Evolutionary conservation across 2,888 invertebrate genomes (phyloP).

Genomic region (Ectemnius lituratus): DNA sequence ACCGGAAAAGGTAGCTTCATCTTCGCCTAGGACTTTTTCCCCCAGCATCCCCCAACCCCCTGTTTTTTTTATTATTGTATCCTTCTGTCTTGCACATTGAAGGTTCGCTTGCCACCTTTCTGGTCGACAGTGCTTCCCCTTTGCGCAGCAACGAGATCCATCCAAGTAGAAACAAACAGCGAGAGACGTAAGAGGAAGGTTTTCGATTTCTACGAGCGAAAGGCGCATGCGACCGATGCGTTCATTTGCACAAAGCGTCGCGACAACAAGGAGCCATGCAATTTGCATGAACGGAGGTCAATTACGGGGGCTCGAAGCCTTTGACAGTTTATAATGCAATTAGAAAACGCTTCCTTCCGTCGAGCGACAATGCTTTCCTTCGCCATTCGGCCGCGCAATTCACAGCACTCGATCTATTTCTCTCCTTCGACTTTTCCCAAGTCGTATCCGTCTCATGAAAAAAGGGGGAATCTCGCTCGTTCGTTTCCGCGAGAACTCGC

Average conservation of each 20-base stretch:
- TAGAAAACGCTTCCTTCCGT: slow-evolving; percentile 49
- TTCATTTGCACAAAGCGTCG: slow-evolving; percentile 53
- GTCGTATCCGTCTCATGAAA: neutral
- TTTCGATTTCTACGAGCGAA: slow-evolving; percentile 51
- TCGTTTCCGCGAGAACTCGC: no score
- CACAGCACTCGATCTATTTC: no score
- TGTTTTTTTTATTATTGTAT: no score
- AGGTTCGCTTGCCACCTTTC: slow-evolving; percentile 19
- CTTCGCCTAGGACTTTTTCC: slow-evolving; percentile 2
- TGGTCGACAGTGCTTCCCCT: slow-evolving; percentile 39
- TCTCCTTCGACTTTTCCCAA: neutral
- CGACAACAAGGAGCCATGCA: slow-evolving; percentile 35
- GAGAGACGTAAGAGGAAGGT: slow-evolving; percentile 34
- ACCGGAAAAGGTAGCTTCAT: slow-evolving; percentile 9
- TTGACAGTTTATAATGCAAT: slow-evolving; percentile 60
- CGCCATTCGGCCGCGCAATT: no score
- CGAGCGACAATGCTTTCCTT: slow-evolving; percentile 32
- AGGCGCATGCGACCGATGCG: slow-evolving; percentile 37
- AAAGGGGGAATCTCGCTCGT: neutral
- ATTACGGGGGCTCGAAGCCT: slow-evolving; percentile 44
- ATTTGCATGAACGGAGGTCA: slow-evolving; percentile 51
- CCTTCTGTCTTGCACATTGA: no score
- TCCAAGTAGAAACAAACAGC: slow-evolving; percentile 36
- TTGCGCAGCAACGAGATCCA: slow-evolving; percentile 24
- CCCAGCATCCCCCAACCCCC: neutral